Base-by-base conservation (phyloP, 2,113 vertebrate genomes). In the Epinephelus moara region DNA sequence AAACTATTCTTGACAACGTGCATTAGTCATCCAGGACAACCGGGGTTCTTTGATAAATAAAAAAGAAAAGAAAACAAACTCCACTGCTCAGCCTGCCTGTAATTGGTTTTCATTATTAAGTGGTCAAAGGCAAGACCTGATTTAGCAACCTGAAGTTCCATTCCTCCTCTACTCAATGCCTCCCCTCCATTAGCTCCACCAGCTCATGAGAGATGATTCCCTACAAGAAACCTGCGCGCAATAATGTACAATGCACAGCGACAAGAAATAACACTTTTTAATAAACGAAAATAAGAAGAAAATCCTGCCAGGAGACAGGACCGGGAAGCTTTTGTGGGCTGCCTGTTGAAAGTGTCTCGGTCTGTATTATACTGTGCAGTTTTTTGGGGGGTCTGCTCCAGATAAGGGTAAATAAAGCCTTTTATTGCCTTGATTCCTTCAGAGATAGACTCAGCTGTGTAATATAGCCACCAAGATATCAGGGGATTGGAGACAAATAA, bases 361-460 rank as follows among this genome's bases (percentile, higher is more conserved):
- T 76, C 75, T 75, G 68, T 83, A 64, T 91, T 80, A 78, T 81
- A 57, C 70, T 19, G 85, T 79, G 75, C 61, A 64, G 78, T 73
- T 89, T 84, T 87, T 61, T 60, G 4, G 64, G 33, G 70, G 66
- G n/a, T 72, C 69, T 71, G 81, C 85, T 82, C 64, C 87, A 85
- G 91, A 86, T 92, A 91, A 90, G 80, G 81, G 94, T 95, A 94
- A 95, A 95, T 94, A 94, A 93, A 88, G 64, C 76, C 70, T 87
- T 94, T 94, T 94, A 95, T 95, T 95, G 87, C 91, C 81, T 89
- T 86, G 89, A 93, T 92, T 92, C 86, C 91, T 74, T 85, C 86
- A 70, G 82, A 93, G 93, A 92, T 88, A 90, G 89, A 83, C 90
- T 86, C 92, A 90, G 86, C 85, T 90, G 92, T 92, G 91, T 88